phyloP scores from a whole-genome alignment of 1,140 invertebrate genomes.

The Euura lappo region DNA sequence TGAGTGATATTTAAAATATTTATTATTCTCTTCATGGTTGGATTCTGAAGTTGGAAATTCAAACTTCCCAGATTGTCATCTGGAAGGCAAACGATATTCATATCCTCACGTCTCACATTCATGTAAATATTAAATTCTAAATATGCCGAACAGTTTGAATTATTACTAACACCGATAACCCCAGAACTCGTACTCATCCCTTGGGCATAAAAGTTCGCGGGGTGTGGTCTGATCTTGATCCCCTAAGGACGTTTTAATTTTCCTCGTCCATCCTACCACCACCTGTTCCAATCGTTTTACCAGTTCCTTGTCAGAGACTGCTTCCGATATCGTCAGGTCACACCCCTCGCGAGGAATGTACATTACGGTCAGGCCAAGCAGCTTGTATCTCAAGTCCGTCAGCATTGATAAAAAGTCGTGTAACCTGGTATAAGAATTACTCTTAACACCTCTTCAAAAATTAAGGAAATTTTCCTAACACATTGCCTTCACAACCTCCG shows the following conservation, averaged over 20 bases:
- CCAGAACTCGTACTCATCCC: constrained; percentile 91
- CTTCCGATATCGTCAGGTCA: constrained; percentile 64
- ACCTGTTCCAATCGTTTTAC: constrained; percentile 81
- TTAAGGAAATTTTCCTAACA: constrained; percentile 38
- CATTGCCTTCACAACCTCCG: too few relatives aligned
- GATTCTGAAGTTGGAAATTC: constrained; percentile 74
- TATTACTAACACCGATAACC: constrained; percentile 74
- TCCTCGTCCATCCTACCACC: constrained; percentile 83
- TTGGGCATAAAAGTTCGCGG: constrained; percentile 75
- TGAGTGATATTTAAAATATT: constrained; percentile 75
- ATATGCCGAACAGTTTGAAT: not conserved
- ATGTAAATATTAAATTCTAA: too few relatives aligned
- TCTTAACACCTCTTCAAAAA: constrained; percentile 70
- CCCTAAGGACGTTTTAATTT: constrained; percentile 80
- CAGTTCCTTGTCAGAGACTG: constrained; percentile 75
- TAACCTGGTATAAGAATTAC: constrained; percentile 76
- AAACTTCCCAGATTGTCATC: constrained; percentile 81
- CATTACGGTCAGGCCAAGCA: constrained; percentile 80
- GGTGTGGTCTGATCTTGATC: constrained; percentile 73
- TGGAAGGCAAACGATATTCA: constrained; percentile 45
- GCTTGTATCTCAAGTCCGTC: constrained; percentile 82
- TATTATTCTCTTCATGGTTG: constrained; percentile 73
- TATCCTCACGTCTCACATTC: not conserved
- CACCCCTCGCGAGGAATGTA: constrained; percentile 81
- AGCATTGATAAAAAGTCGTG: constrained; percentile 79